Evolutionary conservation across 2,888 invertebrate genomes (phyloP).

Genomic region (Camponotus fellah): DNA sequence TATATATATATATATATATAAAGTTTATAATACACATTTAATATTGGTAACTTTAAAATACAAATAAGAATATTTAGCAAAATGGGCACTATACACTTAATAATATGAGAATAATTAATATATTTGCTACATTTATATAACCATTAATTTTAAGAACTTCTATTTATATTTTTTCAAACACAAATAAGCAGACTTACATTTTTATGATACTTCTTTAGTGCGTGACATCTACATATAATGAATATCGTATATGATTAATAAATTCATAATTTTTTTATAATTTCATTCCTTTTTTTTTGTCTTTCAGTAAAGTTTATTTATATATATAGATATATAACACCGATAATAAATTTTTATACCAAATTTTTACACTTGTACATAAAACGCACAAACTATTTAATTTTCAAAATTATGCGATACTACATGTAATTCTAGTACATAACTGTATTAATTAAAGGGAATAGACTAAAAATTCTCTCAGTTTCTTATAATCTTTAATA

Average conservation of each 20-base stretch:
- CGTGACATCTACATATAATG: neutral
- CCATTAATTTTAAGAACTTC: slow-evolving; percentile 12
- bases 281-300: neutral
- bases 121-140: neutral
- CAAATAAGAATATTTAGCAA: neutral
- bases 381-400: neutral
- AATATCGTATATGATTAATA: neutral
- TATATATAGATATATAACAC: neutral
- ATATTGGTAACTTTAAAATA: neutral
- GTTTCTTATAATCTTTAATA: slow-evolving; percentile 15
- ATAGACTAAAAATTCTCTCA: slow-evolving; percentile 11
- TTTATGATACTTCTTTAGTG: slow-evolving; percentile 20
- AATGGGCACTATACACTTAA: neutral
- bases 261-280: neutral
- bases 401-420: neutral
- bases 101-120: neutral
- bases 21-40: neutral
- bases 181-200: slow-evolving; percentile 2
- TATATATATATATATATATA: too few relatives aligned
- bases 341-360: neutral
- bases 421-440: slow-evolving; percentile 2
- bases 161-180: neutral
- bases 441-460: neutral
- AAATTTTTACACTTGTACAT: neutral
- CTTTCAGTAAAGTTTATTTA: neutral